Evolutionary conservation across 2,888 invertebrate genomes (phyloP).

Genomic region (Eupeodes luniger): DNA sequence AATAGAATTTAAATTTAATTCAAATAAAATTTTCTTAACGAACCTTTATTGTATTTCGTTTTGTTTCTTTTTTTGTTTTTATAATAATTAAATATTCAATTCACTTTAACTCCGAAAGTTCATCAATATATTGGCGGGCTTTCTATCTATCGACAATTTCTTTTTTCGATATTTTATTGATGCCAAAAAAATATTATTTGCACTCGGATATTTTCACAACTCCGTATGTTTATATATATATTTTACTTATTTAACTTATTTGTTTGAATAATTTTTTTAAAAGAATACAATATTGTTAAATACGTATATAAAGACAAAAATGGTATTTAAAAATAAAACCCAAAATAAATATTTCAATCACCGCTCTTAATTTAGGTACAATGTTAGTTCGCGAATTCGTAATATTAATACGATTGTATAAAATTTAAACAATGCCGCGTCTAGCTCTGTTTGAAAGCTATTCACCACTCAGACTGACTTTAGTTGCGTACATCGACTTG

Average conservation of each 20-base stretch:
- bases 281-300: no score
- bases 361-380: neutral
- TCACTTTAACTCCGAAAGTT: no score
- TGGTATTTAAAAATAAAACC: no score
- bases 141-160: no score
- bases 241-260: neutral
- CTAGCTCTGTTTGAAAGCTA: conserved; percentile 49
- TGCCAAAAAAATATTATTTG: no score
- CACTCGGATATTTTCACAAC: neutral
- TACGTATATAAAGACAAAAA: neutral
- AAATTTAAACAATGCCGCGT: conserved; percentile 19
- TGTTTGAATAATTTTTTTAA: neutral
- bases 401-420: neutral
- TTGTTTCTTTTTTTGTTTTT: no score
- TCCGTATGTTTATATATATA: neutral
- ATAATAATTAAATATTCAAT: no score
- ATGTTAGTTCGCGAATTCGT: conserved; percentile 10
- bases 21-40: no score
- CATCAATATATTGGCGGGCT: no score
- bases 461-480: conserved; percentile 67
- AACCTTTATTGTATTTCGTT: no score
- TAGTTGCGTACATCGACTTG: conserved; percentile 53
- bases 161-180: no score
- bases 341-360: neutral
- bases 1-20: no score